phyloP scores from a whole-genome alignment of 1,140 invertebrate genomes.

The Neelides sp. region DNA sequence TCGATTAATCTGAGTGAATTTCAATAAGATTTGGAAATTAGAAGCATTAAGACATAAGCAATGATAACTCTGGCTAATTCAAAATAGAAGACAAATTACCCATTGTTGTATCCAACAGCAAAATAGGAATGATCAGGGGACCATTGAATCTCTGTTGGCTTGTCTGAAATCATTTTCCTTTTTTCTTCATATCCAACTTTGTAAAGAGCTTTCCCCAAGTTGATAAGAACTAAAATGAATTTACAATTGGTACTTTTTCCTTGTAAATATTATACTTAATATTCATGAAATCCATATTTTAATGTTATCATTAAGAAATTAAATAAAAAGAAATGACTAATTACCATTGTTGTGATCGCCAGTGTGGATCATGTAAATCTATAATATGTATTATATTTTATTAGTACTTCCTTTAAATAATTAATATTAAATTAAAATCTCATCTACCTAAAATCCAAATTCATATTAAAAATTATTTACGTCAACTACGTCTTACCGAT shows the following conservation, averaged over 20 bases:
- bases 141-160: constrained; percentile 20
- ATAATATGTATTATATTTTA: too few relatives aligned
- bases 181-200: neutral
- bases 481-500: too few relatives aligned
- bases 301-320: too few relatives aligned
- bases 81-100: constrained; percentile 9
- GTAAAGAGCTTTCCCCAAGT: constrained; percentile 9
- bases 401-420: too few relatives aligned
- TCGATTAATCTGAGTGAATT: constrained; percentile 20
- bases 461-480: too few relatives aligned
- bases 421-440: too few relatives aligned
- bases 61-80: neutral
- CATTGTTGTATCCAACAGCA: constrained; percentile 22
- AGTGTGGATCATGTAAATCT: too few relatives aligned
- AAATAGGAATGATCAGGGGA: constrained; percentile 18
- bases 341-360: too few relatives aligned
- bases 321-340: too few relatives aligned
- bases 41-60: neutral
- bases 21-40: constrained; percentile 1
- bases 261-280: neutral
- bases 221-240: constrained; percentile 12
- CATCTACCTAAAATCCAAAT: too few relatives aligned
- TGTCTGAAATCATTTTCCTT: neutral
- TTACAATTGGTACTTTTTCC: neutral
- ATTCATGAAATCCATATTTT: neutral